Conservation (phyloP, 2,113 vertebrate species). For the Oenanthe oenanthe region DNA sequence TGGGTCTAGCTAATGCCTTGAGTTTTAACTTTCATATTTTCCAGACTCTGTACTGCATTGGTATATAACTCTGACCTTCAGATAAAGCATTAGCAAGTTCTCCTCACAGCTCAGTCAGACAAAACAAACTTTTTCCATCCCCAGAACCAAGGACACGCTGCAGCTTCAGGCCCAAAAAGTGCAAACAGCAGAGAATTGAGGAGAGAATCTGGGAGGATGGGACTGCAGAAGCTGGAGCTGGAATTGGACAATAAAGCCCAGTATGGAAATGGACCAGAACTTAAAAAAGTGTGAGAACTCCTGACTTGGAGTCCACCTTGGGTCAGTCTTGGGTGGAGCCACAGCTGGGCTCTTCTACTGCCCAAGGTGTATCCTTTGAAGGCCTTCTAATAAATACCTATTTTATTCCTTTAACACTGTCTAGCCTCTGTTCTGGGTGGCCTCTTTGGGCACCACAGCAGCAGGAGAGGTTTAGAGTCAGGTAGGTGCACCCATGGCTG, state of each 20-base stretch:
- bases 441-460: not conserved
- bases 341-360: not conserved
- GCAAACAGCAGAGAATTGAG: not conserved
- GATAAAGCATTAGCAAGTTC: not conserved
- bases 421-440: not conserved
- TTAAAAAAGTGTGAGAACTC: not conserved
- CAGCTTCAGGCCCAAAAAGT: not conserved
- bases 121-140: not conserved
- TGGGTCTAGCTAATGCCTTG: not conserved
- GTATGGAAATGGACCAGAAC: not conserved
- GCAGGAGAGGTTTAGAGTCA: not conserved
- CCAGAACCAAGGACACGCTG: not conserved
- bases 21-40: not conserved
- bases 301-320: not conserved
- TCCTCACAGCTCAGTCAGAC: not conserved
- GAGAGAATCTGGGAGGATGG: not conserved
- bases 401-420: not conserved
- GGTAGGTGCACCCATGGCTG: fast-evolving
- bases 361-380: not conserved
- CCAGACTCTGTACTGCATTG: not conserved
- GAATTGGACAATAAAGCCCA: not conserved
- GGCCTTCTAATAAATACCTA: not conserved
- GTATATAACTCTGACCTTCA: not conserved
- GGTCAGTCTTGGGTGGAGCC: not conserved
- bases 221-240: not conserved